These are phyloP conservation scores for Crax fasciolata DNA, from an alignment of 2,797 vertebrate genomes.

Conservation along the genomic window DNA sequence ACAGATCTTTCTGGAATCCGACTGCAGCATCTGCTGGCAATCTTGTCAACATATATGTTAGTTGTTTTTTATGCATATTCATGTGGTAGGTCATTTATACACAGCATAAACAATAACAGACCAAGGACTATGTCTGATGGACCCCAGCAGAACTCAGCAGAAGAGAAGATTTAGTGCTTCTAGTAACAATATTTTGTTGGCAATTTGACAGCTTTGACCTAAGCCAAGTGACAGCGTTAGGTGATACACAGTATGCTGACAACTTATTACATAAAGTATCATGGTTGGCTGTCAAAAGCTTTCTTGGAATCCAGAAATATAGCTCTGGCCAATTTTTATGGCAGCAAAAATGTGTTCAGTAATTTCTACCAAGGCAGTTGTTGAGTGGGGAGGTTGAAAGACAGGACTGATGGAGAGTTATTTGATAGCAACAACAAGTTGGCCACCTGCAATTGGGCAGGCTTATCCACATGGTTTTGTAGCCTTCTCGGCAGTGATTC, in stretches of 20 bases:
- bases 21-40: slow-evolving; percentile 16
- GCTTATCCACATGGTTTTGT: slow-evolving; percentile 49
- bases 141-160: slow-evolving; percentile 60
- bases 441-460: slow-evolving; percentile 46
- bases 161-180: slow-evolving; percentile 67
- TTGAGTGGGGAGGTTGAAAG: slow-evolving; percentile 68
- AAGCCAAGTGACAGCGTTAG: slow-evolving; percentile 75
- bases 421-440: slow-evolving; percentile 71
- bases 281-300: slow-evolving; percentile 80
- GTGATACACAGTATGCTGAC: slow-evolving; percentile 79
- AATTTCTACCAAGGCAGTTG: slow-evolving; percentile 82
- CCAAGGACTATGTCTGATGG: slow-evolving; percentile 59
- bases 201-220: slow-evolving; percentile 76
- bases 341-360: slow-evolving; percentile 83
- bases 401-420: slow-evolving; percentile 70
- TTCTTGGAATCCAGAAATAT: slow-evolving; percentile 83
- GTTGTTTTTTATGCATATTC: slow-evolving; percentile 32
- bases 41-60: slow-evolving; percentile 41
- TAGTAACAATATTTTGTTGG: slow-evolving; percentile 73
- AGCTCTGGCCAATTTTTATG: slow-evolving; percentile 81
- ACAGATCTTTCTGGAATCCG: not conserved
- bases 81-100: slow-evolving; percentile 45
- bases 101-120: slow-evolving; percentile 63
- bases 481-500: slow-evolving; percentile 33
- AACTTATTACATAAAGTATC: slow-evolving; percentile 77